phyloP scores from a whole-genome alignment of 2,113 vertebrate genomes.

The Channa maculata region DNA sequence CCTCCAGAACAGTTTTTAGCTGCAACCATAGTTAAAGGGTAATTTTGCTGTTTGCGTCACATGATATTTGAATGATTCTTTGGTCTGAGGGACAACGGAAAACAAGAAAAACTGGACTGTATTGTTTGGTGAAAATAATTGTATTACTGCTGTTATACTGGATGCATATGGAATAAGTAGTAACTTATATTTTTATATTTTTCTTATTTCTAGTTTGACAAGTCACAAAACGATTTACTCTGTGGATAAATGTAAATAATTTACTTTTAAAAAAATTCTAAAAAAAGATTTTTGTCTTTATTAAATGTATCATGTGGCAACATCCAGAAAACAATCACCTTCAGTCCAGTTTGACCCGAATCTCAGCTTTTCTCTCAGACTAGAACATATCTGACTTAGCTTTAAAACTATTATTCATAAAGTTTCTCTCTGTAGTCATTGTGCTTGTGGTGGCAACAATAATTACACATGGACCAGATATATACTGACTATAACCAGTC shows the following conservation, averaged over 20 bases:
- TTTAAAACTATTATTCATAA: constrained; percentile 35
- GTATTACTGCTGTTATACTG: background rate
- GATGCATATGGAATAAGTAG: background rate
- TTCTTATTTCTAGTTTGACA: background rate
- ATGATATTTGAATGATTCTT: constrained; percentile 39
- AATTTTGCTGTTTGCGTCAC: constrained; percentile 31
- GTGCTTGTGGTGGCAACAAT: constrained; percentile 57
- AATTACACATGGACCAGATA: constrained; percentile 24
- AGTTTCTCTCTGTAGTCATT: constrained; percentile 32
- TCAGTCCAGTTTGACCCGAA: constrained; percentile 37
- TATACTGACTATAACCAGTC: constrained; percentile 28
- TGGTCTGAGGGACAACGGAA: constrained; percentile 33
- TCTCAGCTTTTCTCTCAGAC: constrained; percentile 33
- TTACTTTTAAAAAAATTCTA: background rate
- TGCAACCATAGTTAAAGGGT: constrained; percentile 68
- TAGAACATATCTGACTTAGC: constrained; percentile 9
- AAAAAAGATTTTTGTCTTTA: constrained; percentile 9
- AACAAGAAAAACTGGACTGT: constrained; percentile 49
- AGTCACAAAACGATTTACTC: background rate
- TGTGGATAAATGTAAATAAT: background rate
- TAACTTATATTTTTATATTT: background rate
- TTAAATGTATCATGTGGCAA: background rate
- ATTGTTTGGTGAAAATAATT: background rate
- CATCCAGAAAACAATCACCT: constrained; percentile 4
- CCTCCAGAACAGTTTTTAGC: constrained; percentile 38